Percentiles rank a stretch among this genome's conserved stretches.
phyloP scores from a whole-genome alignment of 2,113 vertebrate genomes.

The Rhombomys opimus region DNA sequence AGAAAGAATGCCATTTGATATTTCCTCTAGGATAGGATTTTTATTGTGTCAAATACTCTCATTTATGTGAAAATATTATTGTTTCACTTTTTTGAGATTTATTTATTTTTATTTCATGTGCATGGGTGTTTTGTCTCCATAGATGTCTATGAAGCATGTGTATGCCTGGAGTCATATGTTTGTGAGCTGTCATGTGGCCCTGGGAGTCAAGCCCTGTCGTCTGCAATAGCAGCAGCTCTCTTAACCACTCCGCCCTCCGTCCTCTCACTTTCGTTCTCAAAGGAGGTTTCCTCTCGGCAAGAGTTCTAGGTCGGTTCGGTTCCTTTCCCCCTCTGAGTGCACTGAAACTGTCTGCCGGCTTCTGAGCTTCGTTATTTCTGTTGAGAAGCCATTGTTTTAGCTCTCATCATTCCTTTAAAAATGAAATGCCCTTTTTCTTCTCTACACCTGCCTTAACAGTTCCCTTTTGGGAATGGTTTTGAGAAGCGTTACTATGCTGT shows the following conservation, averaged over 20 bases:
- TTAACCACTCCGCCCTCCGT: background rate
- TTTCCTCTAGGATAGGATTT: slow-evolving; percentile 21
- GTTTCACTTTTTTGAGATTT: slow-evolving; percentile 27
- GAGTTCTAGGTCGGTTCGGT: background rate
- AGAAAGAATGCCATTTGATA: background rate
- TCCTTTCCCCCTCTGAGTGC: background rate
- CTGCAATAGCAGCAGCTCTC: background rate
- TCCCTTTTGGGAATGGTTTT: background rate
- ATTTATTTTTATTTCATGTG: background rate
- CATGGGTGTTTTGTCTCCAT: background rate
- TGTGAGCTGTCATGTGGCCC: background rate
- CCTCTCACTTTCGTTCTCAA: background rate
- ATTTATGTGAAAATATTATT: slow-evolving; percentile 44
- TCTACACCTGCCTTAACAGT: background rate
- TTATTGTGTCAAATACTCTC: slow-evolving; percentile 31
- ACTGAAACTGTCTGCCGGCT: background rate
- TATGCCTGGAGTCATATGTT: background rate
- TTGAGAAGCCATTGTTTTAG: background rate
- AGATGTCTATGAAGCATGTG: background rate
- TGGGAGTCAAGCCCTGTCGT: background rate
- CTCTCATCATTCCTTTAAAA: background rate
- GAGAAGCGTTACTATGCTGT: background rate
- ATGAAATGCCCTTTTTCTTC: background rate
- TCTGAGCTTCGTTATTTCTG: background rate
- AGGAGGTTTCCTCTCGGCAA: slow-evolving; percentile 14